Evolutionary conservation across 2,113 vertebrate genomes (phyloP).

Genomic region (Otocyon megalotis): DNA sequence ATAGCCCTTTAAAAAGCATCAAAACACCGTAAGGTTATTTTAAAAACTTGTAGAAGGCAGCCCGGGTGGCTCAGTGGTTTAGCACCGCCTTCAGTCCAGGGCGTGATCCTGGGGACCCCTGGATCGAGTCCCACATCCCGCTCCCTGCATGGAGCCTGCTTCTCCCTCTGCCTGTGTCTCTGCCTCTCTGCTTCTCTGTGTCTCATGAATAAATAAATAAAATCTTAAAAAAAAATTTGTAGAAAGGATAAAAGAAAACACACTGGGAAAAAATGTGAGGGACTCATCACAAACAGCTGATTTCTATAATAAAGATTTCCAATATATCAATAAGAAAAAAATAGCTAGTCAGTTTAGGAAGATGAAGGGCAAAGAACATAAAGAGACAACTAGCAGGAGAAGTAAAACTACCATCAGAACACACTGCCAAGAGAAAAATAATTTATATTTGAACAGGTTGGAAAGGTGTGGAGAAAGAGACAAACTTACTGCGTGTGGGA

Average conservation of each 20-base stretch:
- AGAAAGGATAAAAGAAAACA: not conserved
- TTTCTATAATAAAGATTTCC: not conserved
- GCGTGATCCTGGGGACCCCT: too few species aligned
- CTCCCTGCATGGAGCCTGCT: too few species aligned
- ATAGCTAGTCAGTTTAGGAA: not conserved
- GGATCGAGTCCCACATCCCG: too few species aligned
- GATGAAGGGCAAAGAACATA: not conserved
- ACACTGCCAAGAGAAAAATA: slow-evolving; percentile 12
- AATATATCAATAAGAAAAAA: not conserved
- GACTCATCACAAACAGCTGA: not conserved
- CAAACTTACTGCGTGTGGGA: not conserved
- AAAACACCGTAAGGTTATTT: not conserved
- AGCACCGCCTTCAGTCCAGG: too few species aligned
- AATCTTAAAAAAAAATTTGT: not conserved
- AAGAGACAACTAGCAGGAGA: not conserved
- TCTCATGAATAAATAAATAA: too few species aligned
- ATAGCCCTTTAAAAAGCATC: not conserved
- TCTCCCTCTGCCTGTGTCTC: too few species aligned
- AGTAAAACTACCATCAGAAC: not conserved
- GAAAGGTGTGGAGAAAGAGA: slow-evolving; percentile 27
- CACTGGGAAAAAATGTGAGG: not conserved
- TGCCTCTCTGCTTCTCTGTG: too few species aligned
- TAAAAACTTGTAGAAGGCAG: not conserved
- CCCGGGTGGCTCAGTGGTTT: too few species aligned
- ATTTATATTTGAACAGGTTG: not conserved